Evolutionary conservation across 2,113 vertebrate species (phyloP), one percentile per base, ranked within the genome.

Genomic region (Chinchilla lanigera): DNA sequence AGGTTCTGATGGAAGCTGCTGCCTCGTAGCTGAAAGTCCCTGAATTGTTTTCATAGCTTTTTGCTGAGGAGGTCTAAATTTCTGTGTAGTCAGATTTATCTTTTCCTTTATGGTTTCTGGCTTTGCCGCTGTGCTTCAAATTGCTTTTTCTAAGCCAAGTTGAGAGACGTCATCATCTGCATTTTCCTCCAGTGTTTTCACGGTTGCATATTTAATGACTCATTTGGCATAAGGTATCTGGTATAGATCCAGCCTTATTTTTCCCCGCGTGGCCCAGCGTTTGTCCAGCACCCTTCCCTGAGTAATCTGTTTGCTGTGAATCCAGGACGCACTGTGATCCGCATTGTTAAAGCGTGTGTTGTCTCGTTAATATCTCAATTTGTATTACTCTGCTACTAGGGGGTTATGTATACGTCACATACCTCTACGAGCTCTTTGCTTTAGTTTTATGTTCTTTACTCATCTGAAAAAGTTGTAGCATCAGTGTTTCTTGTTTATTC

Each of bases 141-240:
- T 54, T 82, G 73, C n/a, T 41, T n/a, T 80, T 97, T 35, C 22
- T 56, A 86, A 97, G 93, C 75, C 87, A 95, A 17, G 41, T 77
- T 93, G 84, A 26, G 90, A n/a, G 92, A 92, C 80, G 50, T 41
- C 38, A 9, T 80, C 89, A 60, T 63, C 44, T 52, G 12, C 58
- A 71, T 82, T 89, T 94, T 90, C 85, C 75, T 44, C 58, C 50
- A 93, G 60, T 35, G 5, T 78, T 92, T 89, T 94, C 41, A 11
- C 24, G 22, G 19, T 54, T 41, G 2, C 54, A 1, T 89, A 35
- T 94, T 83, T 93, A 83, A 50, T 80, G 89, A 91, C 50, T 86
- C 47, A 19, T 33, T 73, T 93, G 92, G 60, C 82, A 28, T 41
- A 11, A 60, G 38, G 9, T 5, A 1, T 7, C 12, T 83, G 44